Evolutionary conservation across 2,113 vertebrate species (phyloP).

Genomic region (Crotophaga sulcirostris): DNA sequence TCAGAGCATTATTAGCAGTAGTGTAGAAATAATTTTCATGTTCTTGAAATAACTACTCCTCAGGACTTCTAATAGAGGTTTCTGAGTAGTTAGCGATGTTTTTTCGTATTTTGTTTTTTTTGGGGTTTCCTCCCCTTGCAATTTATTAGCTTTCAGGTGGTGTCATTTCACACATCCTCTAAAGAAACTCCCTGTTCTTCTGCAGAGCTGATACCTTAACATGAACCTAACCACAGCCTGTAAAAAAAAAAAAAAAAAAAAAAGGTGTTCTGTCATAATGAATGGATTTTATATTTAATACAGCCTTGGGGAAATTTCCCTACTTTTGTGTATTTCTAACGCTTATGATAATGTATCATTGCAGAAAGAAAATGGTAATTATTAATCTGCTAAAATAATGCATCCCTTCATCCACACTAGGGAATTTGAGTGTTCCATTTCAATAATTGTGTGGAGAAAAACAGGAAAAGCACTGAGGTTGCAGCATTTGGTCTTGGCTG

Average conservation of each 20-base stretch:
- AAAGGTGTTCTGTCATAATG: neutral
- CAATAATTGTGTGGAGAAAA: neutral
- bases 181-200: neutral
- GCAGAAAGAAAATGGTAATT: neutral
- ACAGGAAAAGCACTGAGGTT: neutral
- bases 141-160: neutral
- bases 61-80: neutral
- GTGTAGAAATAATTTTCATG: neutral
- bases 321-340: neutral
- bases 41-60: neutral
- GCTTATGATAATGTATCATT: neutral
- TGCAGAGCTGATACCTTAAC: neutral
- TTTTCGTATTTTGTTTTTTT: neutral
- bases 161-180: neutral
- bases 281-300: slow-evolving; percentile 3
- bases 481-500: neutral
- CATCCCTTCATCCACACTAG: neutral
- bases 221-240: neutral
- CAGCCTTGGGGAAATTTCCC: neutral
- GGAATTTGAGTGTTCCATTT: neutral
- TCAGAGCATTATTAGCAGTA: neutral
- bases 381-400: neutral
- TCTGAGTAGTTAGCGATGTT: neutral
- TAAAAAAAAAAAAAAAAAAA: neutral
- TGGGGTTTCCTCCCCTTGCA: neutral